Evolutionary conservation across 2,888 invertebrate genomes (phyloP).

Genomic region (Acleris literana): DNA sequence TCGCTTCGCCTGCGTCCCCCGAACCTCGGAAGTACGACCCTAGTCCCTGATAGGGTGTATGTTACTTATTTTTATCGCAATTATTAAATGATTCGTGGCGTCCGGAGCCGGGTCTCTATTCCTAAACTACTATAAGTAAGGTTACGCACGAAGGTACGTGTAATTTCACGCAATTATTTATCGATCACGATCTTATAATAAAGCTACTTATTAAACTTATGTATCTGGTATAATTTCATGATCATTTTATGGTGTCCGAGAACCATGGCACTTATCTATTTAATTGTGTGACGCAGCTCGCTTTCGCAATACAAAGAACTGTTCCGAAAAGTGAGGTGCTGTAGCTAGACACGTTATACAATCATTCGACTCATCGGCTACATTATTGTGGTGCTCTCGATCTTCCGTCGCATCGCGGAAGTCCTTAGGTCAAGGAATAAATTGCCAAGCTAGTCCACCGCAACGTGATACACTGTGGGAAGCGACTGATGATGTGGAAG

Average conservation of each 20-base stretch:
- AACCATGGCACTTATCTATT: background rate
- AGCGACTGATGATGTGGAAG: background rate
- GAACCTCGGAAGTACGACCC: background rate
- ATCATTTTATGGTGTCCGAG: constrained; percentile 1
- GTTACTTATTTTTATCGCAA: no score
- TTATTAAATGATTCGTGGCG: no score
- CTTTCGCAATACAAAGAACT: background rate
- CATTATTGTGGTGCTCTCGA: background rate
- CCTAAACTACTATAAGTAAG: constrained; percentile 6
- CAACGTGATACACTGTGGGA: background rate
- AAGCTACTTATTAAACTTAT: background rate
- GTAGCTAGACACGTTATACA: background rate
- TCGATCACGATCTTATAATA: constrained; percentile 2
- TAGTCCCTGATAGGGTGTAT: constrained; percentile 1
- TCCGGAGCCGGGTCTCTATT: background rate
- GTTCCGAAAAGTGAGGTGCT: background rate
- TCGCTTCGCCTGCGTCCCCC: no score
- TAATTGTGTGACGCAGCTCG: background rate
- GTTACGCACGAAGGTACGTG: constrained; percentile 7
- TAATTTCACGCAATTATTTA: constrained; percentile 4
- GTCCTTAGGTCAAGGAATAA: background rate
- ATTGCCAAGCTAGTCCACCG: background rate
- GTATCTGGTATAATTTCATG: constrained; percentile 4
- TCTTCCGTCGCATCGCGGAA: background rate
- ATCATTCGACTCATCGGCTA: no score